Evolutionary conservation across 1,140 invertebrate genomes (phyloP), one percentile per base, ranked within the genome.

Genomic region (Rhagoletis pomonella): DNA sequence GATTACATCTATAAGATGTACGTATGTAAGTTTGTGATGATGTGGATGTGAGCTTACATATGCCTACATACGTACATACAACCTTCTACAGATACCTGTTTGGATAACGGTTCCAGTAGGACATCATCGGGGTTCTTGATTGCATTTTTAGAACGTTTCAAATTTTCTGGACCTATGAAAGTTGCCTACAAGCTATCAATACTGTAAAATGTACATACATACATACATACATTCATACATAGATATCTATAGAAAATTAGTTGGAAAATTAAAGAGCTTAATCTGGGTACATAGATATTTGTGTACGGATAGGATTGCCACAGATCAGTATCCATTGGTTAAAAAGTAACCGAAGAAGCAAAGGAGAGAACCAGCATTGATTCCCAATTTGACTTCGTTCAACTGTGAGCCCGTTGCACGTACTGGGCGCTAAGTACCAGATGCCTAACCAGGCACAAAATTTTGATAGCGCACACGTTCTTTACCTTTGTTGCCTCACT

Each of bases 1-100:
- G 73, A 81, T 81, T 81, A 47, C 73, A 81, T 55, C 47, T 55
- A 58, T 81, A 2, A 81, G 12, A 29, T 81, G 73, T 2, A n/a
- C 29, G 73, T 17, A 29, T 58, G 4, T 29, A 17, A 2, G 55
- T n/a, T n/a, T n/a, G n/a, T 73, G 7, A 5, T 58, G 55, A 14
- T 69, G 39, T 44, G 39, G 12, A n/a, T 42, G 12, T 39, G 1
- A n/a, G n/a, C n/a, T n/a, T n/a, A n/a, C n/a, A n/a, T n/a, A n/a
- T n/a, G 29, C 29, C 29, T 29, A 29, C 29, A 29, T 29, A 29
- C 29, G 29, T 29, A 29, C 29, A 29, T 29, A 29, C 29, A 29
- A 29, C 29, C 29, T 29, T 29, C 29, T 29, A 29, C 29, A 39
- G 4, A 39, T 65, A 65, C 9, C 7, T 67, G 4, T 3, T 0